Evolutionary conservation across 1,140 invertebrate genomes (phyloP), one percentile per base, ranked within the genome.

Genomic region (Caenorhabditis brenneri): DNA sequence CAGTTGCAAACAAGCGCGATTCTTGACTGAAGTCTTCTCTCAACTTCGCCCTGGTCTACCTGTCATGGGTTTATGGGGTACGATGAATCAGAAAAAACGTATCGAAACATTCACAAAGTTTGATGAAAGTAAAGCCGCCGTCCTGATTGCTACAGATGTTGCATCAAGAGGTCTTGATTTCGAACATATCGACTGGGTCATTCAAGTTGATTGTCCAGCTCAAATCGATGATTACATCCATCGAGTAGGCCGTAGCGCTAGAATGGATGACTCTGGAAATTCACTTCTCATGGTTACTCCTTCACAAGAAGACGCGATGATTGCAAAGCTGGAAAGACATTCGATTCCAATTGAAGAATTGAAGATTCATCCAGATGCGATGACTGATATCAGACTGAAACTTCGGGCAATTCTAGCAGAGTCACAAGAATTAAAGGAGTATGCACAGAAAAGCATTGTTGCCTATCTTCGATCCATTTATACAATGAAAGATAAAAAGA

Each of bases 151-250:
- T 19, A 99, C 97, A 65, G 97, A 99, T 93, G 94, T 99, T 88
- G 97, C 97, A 29, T 95, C 97, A 0, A 92, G 97, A 89, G 97
- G 97, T 19, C 92, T 99, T 88, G 97, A 99, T 93, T 98, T 99
- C 92, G 96, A 96, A 19, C 93, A 93, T 81, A 95, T 99, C 0
- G 94, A 99, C 92, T 99, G 97, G 97, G 97, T 99, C 12, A 92
- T 99, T 53, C 97, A 99, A 91, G 93, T 96, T 89, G 97, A 99
- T 91, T 99, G 97, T 92, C 97, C 97, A 4, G 96, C 98, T 92
- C 95, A 97, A 93, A 94, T 94, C 2, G 95, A 95, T 82, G 96
- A 96, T 2, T 99, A 99, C 88, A 97, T 99, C 88, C 98, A 99
- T 91, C 83, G 89, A 78, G 55, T 84, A 0, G 82, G 51, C 0